phyloP scores from a whole-genome alignment of 1,140 invertebrate species.

The Cardiocondyla obscurior region DNA sequence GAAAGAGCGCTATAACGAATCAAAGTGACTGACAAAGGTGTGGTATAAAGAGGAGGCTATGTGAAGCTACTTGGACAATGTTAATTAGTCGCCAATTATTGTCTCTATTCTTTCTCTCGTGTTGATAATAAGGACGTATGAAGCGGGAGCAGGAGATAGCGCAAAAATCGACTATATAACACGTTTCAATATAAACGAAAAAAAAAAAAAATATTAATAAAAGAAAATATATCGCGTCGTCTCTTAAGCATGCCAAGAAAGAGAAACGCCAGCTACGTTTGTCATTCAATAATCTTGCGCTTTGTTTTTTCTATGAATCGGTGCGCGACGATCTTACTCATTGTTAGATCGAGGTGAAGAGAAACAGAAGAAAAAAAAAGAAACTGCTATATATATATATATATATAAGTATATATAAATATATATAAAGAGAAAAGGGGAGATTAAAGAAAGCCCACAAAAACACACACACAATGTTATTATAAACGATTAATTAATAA shows the following conservation, averaged over 20 bases:
- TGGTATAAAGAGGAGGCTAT: constrained; percentile 24
- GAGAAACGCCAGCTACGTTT: constrained; percentile 73
- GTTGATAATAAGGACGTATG: constrained; percentile 61
- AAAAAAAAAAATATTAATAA: constrained; percentile 37
- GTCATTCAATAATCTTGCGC: constrained; percentile 75
- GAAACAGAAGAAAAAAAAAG: constrained; percentile 55
- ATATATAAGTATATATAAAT: background rate
- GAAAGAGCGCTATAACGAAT: constrained; percentile 22
- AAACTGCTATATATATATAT: constrained; percentile 42
- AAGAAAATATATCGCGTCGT: constrained; percentile 58
- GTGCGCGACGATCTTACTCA: constrained; percentile 64
- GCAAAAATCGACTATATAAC: constrained; percentile 69
- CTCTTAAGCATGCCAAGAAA: constrained; percentile 68
- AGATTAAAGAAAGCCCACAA: constrained; percentile 61
- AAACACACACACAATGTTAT: constrained; percentile 77
- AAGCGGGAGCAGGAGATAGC: constrained; percentile 63
- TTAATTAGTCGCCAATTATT: constrained; percentile 65
- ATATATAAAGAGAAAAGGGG: constrained; percentile 38
- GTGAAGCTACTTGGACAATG: constrained; percentile 43
- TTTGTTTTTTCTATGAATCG: constrained; percentile 79
- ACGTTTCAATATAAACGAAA: constrained; percentile 69
- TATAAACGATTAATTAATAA: constrained; percentile 81
- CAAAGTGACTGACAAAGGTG: constrained; percentile 23
- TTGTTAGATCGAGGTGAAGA: constrained; percentile 68
- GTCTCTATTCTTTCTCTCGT: constrained; percentile 68